These are phyloP conservation scores for Eubasilissa splendida DNA, from an alignment of 2,888 invertebrate species.

Conservation along the genomic window DNA sequence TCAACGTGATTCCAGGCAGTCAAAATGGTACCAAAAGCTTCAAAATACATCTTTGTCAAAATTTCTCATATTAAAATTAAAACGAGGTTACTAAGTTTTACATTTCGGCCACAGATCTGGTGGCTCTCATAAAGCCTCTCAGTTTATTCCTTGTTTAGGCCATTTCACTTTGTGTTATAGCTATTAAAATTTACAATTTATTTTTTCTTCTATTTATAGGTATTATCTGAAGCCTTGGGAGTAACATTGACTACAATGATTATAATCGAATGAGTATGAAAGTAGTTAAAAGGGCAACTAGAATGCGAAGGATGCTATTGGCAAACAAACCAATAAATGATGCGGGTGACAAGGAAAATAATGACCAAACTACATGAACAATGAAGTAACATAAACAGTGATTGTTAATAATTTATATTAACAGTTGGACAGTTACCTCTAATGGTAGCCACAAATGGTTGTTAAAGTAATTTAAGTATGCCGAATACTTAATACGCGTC, in stretches of 20 bases:
- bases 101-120: too few relatives aligned
- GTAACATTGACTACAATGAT: constrained; percentile 10
- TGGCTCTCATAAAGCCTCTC: too few relatives aligned
- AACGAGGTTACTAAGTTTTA: too few relatives aligned
- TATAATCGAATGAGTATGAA: constrained; percentile 2
- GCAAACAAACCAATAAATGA: constrained; percentile 3
- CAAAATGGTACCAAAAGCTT: constrained; percentile 1
- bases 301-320: background rate
- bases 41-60: background rate
- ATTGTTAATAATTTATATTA: constrained; percentile 36
- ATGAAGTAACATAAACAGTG: constrained; percentile 23
- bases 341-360: constrained; percentile 30
- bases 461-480: constrained; percentile 9
- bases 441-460: background rate
- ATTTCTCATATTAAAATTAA: background rate
- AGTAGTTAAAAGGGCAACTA: background rate
- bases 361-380: constrained; percentile 35
- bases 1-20: too few relatives aligned
- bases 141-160: constrained; percentile 9
- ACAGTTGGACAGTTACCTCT: constrained; percentile 4
- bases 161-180: constrained; percentile 31
- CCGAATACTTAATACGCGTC: constrained; percentile 23
- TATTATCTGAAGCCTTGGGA: constrained; percentile 18
- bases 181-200: constrained; percentile 16
- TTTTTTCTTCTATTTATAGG: background rate